Conservation (phyloP, 53 echinoderm and acorn worm genomes). For the Luidia sarsii region DNA sequence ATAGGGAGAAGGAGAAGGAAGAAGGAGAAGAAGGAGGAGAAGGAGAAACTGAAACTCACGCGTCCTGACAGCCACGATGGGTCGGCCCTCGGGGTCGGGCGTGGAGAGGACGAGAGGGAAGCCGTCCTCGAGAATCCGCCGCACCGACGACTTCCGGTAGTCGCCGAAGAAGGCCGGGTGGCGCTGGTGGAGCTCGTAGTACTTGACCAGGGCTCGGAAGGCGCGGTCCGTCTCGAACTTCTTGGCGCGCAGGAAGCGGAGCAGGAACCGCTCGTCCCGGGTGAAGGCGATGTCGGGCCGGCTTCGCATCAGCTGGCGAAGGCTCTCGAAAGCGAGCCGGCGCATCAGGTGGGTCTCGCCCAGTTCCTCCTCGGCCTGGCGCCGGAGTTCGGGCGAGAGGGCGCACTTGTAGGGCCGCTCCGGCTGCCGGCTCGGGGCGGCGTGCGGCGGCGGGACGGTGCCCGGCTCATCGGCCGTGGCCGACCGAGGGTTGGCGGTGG, state of each 20-base stretch:
- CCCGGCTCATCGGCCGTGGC: neutral
- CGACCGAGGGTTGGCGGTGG: neutral
- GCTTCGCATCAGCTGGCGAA: constrained; percentile 72
- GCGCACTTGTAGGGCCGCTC: constrained; percentile 58
- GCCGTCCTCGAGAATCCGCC: constrained; percentile 85
- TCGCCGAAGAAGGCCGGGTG: constrained; percentile 87
- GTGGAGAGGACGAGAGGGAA: constrained; percentile 77
- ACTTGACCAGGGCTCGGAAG: constrained; percentile 85
- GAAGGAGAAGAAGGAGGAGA: too few species aligned
- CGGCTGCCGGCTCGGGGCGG: neutral
- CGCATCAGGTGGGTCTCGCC: constrained; percentile 76
- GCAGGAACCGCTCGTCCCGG: constrained; percentile 76
- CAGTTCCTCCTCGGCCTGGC: constrained; percentile 81
- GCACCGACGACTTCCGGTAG: constrained; percentile 71
- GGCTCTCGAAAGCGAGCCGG: constrained; percentile 60
- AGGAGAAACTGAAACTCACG: constrained; percentile 50
- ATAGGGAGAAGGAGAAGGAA: too few species aligned
- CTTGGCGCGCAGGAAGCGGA: constrained; percentile 87
- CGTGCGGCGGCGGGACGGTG: neutral
- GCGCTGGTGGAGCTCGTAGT: constrained; percentile 88
- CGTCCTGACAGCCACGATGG: constrained; percentile 78
- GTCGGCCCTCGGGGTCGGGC: constrained; percentile 78
- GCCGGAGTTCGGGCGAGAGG: constrained; percentile 61
- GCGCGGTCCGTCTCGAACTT: constrained; percentile 95
- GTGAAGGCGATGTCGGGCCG: constrained; percentile 79